Evolutionary conservation across 30 jellyfish, hydroid and myxozoan species (phyloP).

Genomic region (Pseudorhiza aurosa): DNA sequence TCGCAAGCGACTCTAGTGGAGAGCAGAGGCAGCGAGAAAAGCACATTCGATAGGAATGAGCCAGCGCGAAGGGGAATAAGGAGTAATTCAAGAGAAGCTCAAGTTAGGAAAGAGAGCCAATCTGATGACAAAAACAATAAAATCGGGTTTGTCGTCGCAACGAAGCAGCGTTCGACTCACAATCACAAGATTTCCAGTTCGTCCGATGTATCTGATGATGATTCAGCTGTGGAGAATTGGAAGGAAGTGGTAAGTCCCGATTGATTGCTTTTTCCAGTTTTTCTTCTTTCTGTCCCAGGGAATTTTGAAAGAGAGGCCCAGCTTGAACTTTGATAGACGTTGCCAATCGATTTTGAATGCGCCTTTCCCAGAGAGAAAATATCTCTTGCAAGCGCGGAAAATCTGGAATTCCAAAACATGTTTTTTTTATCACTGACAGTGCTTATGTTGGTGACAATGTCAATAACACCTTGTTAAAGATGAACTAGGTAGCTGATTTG

Average conservation of each 20-base stretch:
- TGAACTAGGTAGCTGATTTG: no score
- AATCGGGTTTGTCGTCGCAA: constrained; percentile 58
- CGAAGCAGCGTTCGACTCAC: constrained; percentile 30
- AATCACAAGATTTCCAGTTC: constrained; percentile 74
- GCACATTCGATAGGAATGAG: constrained; percentile 53
- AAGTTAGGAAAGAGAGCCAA: constrained; percentile 3
- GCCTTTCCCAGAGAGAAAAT: no score
- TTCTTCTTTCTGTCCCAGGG: no score
- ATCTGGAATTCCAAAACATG: no score
- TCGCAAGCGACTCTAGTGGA: constrained; percentile 97
- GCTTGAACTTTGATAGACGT: no score
- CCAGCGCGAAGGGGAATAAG: constrained; percentile 54
- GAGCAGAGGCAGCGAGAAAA: constrained; percentile 32
- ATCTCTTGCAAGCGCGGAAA: no score
- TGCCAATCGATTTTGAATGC: no score
- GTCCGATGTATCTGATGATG: constrained; percentile 75
- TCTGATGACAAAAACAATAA: constrained; percentile 28
- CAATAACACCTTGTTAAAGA: no score
- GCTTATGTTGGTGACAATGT: no score
- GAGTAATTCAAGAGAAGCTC: constrained; percentile 8
- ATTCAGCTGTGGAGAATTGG: constrained; percentile 50
- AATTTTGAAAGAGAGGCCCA: no score
- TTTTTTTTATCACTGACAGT: no score
- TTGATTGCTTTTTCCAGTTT: no score
- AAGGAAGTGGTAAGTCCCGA: constrained; percentile 67